phyloP scores from a whole-genome alignment of 2,797 vertebrate genomes.

The Mormyrops boulengeri region DNA sequence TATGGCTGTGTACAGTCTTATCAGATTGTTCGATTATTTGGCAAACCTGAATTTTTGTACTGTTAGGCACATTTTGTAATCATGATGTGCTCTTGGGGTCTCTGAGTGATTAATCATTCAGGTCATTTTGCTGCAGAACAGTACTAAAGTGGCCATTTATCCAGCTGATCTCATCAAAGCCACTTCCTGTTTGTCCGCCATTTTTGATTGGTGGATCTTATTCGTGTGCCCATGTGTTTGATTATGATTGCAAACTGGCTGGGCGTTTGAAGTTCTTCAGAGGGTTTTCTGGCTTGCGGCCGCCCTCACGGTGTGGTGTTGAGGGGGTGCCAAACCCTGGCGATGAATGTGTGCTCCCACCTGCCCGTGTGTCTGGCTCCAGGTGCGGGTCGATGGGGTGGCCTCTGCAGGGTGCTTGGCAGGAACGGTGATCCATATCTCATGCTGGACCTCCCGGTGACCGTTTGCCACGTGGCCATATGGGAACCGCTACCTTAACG shows the following conservation, averaged over 20 bases:
- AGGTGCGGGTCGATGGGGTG: neutral
- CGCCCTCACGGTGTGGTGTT: neutral
- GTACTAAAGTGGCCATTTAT: neutral
- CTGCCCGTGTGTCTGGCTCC: neutral
- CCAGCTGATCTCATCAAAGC: neutral
- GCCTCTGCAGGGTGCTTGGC: neutral
- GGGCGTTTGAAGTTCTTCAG: neutral
- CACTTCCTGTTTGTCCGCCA: neutral
- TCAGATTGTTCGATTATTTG: neutral
- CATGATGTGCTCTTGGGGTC: neutral
- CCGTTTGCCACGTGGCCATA: neutral
- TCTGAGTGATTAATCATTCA: neutral
- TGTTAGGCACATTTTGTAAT: neutral
- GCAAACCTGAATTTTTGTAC: neutral
- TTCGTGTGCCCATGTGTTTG: neutral
- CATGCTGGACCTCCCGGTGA: neutral
- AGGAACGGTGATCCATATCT: neutral
- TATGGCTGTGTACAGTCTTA: neutral
- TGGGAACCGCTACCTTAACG: neutral
- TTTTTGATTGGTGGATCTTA: neutral
- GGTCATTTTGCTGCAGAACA: neutral
- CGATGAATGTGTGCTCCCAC: neutral
- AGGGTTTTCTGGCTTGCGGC: neutral
- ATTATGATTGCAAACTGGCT: neutral
- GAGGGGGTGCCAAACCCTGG: neutral